Evolutionary conservation across 2,888 invertebrate species (phyloP).

Genomic region (Nymphalis urticae): DNA sequence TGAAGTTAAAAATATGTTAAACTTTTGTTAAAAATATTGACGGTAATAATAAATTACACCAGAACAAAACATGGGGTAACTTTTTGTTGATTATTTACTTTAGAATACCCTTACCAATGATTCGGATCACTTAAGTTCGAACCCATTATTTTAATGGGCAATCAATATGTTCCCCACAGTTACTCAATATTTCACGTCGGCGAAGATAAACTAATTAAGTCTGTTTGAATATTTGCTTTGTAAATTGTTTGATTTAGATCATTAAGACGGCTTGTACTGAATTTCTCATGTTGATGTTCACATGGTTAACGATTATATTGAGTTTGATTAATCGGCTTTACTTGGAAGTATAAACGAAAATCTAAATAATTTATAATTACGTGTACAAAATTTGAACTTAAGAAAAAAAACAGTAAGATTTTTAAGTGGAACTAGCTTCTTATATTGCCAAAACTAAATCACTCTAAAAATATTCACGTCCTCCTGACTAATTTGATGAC

Average conservation of each 20-base stretch:
- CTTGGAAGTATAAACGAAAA: neutral
- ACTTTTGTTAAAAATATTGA: neutral
- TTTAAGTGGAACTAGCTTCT: too few relatives aligned
- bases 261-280: conserved; percentile 62
- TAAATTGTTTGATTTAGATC: conserved; percentile 71
- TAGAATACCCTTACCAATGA: conserved; percentile 62
- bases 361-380: neutral
- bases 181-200: conserved; percentile 64
- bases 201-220: conserved; percentile 71
- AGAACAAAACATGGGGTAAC: conserved; percentile 53
- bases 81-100: conserved; percentile 40
- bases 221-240: conserved; percentile 74
- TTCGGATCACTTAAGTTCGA: conserved; percentile 65
- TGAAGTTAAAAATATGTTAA: too few relatives aligned
- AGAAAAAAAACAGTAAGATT: too few relatives aligned
- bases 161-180: conserved; percentile 72
- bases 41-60: neutral
- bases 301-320: conserved; percentile 24
- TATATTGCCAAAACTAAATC: too few relatives aligned
- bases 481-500: too few relatives aligned
- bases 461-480: too few relatives aligned
- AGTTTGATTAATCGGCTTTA: conserved; percentile 22
- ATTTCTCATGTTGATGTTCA: conserved; percentile 40
- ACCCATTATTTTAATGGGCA: conserved; percentile 74
- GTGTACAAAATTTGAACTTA: too few relatives aligned